A percentile compares a stretch with the other conserved stretches of the same genome.
Conservation (phyloP, 2,113 vertebrate species). For the Corydoras maculifer region DNA sequence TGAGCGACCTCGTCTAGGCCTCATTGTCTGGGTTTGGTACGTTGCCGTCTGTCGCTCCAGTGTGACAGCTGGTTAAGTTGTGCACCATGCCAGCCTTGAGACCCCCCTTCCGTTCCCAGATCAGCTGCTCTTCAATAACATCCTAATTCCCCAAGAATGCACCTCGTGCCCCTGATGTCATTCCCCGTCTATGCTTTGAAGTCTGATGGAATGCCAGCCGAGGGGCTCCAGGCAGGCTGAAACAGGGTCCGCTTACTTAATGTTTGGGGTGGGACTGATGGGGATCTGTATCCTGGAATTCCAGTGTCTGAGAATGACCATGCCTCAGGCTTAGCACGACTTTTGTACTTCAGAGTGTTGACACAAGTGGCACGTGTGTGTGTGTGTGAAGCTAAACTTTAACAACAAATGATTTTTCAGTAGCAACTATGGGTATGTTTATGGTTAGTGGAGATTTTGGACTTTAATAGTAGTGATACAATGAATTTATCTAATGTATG, state of each 20-base stretch:
- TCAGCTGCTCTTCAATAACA: slow-evolving; percentile 46
- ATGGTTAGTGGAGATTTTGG: too few relatives aligned
- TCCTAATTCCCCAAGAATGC: slow-evolving; percentile 20
- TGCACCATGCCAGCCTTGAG: slow-evolving; percentile 12
- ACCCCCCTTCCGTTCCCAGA: slow-evolving; percentile 10
- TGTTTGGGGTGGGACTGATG: slow-evolving; percentile 20
- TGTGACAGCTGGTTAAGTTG: slow-evolving; percentile 32
- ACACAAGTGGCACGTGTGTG: slow-evolving; percentile 8
- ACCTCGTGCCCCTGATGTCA: slow-evolving; percentile 36
- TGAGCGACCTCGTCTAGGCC: neutral
- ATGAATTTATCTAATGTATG: too few relatives aligned
- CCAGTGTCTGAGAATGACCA: slow-evolving; percentile 23
- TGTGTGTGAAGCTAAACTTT: slow-evolving; percentile 8
- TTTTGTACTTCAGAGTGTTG: slow-evolving; percentile 28
- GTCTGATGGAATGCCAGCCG: slow-evolving; percentile 15
- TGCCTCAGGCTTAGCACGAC: slow-evolving; percentile 32
- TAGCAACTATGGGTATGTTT: neutral
- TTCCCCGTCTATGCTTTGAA: slow-evolving; percentile 36
- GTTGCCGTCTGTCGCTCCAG: slow-evolving; percentile 9
- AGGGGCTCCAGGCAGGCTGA: neutral
- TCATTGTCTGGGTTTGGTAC: neutral
- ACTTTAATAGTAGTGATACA: too few relatives aligned
- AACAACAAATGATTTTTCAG: neutral
- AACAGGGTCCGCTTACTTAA: neutral
- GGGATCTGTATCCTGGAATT: slow-evolving; percentile 28